A percentile compares a stretch with the other conserved stretches of the same genome.
Conservation (phyloP, 2,797 vertebrate genomes). For the Muraenolepis orangiensis region DNA sequence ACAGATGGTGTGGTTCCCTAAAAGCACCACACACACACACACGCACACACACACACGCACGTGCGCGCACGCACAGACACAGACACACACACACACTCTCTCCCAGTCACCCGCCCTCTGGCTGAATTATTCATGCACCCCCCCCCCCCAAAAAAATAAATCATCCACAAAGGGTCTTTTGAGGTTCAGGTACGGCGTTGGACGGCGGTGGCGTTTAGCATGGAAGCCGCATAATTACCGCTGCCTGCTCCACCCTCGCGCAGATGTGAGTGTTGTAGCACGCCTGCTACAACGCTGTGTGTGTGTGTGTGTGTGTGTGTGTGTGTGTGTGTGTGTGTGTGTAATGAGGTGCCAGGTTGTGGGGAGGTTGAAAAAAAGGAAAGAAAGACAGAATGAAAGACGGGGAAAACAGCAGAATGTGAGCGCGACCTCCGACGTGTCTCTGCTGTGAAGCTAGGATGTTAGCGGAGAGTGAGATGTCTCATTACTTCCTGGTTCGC, state of each 20-base stretch:
- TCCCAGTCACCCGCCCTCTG: constrained; percentile 36
- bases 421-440: not conserved
- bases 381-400: not conserved
- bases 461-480: constrained; percentile 2
- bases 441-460: not conserved
- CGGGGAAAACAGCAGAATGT: not conserved
- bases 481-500: not conserved
- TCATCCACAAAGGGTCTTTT: constrained; percentile 71
- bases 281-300: not conserved
- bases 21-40: constrained; percentile 59
- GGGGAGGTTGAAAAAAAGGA: constrained; percentile 23
- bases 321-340: constrained; percentile 11
- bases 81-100: not conserved
- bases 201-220: constrained; percentile 47
- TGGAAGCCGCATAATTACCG: constrained; percentile 58
- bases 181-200: constrained; percentile 67
- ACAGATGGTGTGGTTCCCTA: constrained; percentile 77
- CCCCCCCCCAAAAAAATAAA: constrained; percentile 22
- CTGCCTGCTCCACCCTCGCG: constrained; percentile 24
- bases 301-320: not conserved
- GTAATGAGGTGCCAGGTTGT: constrained; percentile 39
- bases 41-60: not conserved
- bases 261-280: constrained; percentile 55
- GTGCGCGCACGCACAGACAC: too few species aligned
- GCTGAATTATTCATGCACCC: constrained; percentile 76